Base-by-base conservation (phyloP, 2,888 invertebrate species). In the Amphimallon solstitiale region DNA sequence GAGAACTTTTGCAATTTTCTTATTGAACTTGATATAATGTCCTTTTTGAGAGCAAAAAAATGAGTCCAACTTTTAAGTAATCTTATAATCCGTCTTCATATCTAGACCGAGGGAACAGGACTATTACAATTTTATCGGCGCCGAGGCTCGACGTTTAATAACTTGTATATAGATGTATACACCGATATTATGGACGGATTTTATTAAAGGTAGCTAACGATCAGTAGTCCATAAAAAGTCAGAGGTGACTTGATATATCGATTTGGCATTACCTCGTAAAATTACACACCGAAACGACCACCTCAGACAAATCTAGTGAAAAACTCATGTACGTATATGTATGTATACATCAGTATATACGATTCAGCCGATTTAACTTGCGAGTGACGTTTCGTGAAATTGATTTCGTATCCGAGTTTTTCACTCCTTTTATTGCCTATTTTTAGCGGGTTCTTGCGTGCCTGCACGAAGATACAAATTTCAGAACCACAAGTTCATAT, bases 191-290 rank as follows among this genome's bases (percentile, higher is more conserved):
- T 21, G 34, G 46, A 19, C 45, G 23, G 34, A 46, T 64, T 52
- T 64, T 64, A 48, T 46, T 45, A 67, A 68, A 68, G 71, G 71
- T 75, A 70, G 68, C 65, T 73, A 72, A 73, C 72, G 70, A 69
- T 68, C 68, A 72, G 63, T 68, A 68, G 38, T 34, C 74, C 74
- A 72, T 76, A 73, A 75, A 76, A 75, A 75, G 76, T 74, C 73
- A 74, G 71, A 75, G 74, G 73, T 74, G 74, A 72, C 71, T 71
- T 75, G 73, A 74, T 69, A 70, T 75, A 77, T 77, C 72, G 77
- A 77, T 76, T 75, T 75, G 68, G 71, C 76, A 77, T 77, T 77
- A 77, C 72, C 69, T 71, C 65, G 68, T 72, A 71, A 74, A 75
- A 74, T 73, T 76, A 76, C 74, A 29, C 29, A 73, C 67, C 60